Conservation (phyloP, 2,113 vertebrate species). For the Colaptes auratus region DNA sequence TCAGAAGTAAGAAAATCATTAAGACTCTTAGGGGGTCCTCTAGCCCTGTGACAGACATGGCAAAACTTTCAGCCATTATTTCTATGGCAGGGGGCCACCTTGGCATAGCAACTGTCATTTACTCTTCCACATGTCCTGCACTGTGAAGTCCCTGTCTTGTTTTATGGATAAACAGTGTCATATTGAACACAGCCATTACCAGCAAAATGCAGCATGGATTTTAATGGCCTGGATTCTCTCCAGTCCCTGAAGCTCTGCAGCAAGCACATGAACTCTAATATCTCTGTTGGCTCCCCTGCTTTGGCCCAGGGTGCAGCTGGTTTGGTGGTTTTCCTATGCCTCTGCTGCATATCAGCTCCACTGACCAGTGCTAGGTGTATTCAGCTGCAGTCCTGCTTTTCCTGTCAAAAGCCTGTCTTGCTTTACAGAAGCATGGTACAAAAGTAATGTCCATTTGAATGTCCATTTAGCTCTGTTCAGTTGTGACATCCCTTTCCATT, state of each 20-base stretch:
- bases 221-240: neutral
- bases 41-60: neutral
- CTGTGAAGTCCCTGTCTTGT: neutral
- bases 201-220: neutral
- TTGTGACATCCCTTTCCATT: neutral
- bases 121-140: neutral
- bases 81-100: neutral
- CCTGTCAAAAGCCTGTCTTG: neutral
- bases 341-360: neutral
- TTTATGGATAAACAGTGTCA: neutral
- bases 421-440: neutral
- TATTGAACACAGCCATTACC: neutral
- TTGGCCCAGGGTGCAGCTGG: neutral
- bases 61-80: neutral
- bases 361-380: neutral
- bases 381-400: neutral
- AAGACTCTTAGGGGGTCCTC: neutral
- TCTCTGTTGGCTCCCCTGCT: neutral
- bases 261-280: neutral
- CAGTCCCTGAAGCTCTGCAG: neutral
- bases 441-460: neutral
- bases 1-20: neutral
- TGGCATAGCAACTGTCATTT: neutral
- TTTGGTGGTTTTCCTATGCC: neutral
- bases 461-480: neutral